Evolutionary conservation across 2,888 invertebrate species (phyloP).

Genomic region (Epinotia bilunana): DNA sequence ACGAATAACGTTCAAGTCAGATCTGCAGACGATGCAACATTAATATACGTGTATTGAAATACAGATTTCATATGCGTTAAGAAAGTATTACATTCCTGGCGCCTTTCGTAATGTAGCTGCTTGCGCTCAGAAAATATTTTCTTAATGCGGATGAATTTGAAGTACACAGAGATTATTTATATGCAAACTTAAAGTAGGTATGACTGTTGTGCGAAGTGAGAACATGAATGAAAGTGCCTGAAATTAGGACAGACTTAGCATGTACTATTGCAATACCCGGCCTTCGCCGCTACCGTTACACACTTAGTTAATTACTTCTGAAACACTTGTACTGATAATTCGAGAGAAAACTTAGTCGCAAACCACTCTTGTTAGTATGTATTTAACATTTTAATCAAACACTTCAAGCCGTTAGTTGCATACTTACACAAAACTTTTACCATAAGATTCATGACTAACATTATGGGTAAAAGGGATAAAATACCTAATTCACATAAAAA

Average conservation of each 20-base stretch:
- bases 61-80: conserved; percentile 29
- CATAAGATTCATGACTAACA: conserved; percentile 63
- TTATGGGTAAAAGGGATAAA: conserved; percentile 68
- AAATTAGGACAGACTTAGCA: conserved; percentile 60
- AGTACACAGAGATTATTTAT: conserved; percentile 51
- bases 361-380: conserved; percentile 79
- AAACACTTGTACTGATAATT: conserved; percentile 61
- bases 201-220: conserved; percentile 71
- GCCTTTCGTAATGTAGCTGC: conserved; percentile 39
- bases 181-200: conserved; percentile 46
- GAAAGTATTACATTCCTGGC: conserved; percentile 29
- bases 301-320: conserved; percentile 52
- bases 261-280: conserved; percentile 80
- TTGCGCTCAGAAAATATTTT: conserved; percentile 24
- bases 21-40: conserved; percentile 49
- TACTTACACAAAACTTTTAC: conserved; percentile 68
- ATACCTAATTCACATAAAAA: conserved; percentile 72
- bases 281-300: conserved; percentile 63
- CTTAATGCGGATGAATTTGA: conserved; percentile 37
- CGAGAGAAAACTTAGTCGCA: conserved; percentile 73
- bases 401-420: conserved; percentile 80
- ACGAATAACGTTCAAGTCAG: conserved; percentile 45
- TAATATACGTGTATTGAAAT: conserved; percentile 37
- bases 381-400: conserved; percentile 72
- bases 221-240: conserved; percentile 48